Evolutionary conservation across 2,113 vertebrate genomes (phyloP), one percentile per base, ranked within the genome.

Genomic region (Eurystomus gularis): DNA sequence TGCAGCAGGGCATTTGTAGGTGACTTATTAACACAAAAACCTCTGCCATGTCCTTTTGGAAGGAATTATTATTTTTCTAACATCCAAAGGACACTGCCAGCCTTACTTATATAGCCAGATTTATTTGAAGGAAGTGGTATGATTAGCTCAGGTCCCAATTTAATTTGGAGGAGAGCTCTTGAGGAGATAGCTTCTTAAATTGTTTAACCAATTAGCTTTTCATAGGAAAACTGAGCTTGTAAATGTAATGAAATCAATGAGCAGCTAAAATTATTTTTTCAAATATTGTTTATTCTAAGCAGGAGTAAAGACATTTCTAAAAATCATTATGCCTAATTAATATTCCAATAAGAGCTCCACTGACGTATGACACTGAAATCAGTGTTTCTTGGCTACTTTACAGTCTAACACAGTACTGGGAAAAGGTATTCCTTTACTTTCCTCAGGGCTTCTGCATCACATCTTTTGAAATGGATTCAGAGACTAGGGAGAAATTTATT

Each of bases 21-120:
- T 75, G 73, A 76, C 29, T 20, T 26, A 11, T 68, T 81, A 54
- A 80, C 37, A 23, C 10, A 25, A 42, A 88, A 68, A 13, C 4
- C 8, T 18, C 42, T 79, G 69, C 12, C 0, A 1, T n/a, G 16
- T 26, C 13, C 46, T 81, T 6, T 4, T 1, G 0, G 46, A 55
- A 90, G 29, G 60, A 37, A 51, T 8, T 55, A 13, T 23, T 28
- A 4, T 4, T 46, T 77, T 76, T 54, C 57, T 44, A 17, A 48
- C 7, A 19, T 28, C 10, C 12, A 75, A 44, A 37, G 17, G 21
- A 18, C 17, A 18, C 19, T 71, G 35, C 3, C 46, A 78, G 35
- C 6, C 31, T 87, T 87, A 62, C 24, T 61, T 58, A 49, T 10
- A 33, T 7, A 79, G 40, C 5, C 2, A 1, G 29, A 65, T 82